These are phyloP conservation scores for Spondyliosoma cantharus DNA, from an alignment of 2,797 vertebrate genomes.

Conservation along the genomic window DNA sequence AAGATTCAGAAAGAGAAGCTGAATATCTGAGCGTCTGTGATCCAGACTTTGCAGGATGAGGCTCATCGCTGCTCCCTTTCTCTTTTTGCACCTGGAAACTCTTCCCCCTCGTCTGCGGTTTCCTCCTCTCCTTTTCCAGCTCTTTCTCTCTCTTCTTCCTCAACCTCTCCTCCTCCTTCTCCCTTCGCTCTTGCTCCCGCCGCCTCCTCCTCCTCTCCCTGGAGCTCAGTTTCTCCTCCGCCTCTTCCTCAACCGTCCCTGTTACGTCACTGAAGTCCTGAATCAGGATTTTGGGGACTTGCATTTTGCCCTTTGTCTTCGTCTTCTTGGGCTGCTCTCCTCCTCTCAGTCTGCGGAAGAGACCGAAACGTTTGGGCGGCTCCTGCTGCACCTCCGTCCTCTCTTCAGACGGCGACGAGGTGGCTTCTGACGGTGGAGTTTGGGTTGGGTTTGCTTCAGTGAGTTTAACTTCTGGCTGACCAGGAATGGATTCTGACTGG, in stretches of 20 bases:
- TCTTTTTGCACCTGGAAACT: constrained; percentile 82
- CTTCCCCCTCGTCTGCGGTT: constrained; percentile 86
- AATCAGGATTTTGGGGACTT: constrained; percentile 84
- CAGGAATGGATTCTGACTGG: constrained; percentile 14
- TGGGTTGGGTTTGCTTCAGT: constrained; percentile 6
- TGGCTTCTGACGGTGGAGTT: background rate
- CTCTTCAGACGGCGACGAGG: background rate
- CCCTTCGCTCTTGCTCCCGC: constrained; percentile 80
- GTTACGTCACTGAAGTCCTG: constrained; percentile 84
- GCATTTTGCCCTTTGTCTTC: constrained; percentile 68
- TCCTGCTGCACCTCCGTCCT: background rate
- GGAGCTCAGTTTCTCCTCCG: constrained; percentile 71
- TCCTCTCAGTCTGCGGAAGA: constrained; percentile 80
- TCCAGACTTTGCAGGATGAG: constrained; percentile 36
- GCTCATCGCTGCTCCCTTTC: constrained; percentile 14
- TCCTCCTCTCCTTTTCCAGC: constrained; percentile 85
- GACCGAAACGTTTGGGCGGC: constrained; percentile 72
- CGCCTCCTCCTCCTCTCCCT: constrained; percentile 79
- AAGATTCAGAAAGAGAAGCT: constrained; percentile 81
- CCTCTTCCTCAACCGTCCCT: constrained; percentile 44
- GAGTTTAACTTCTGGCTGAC: constrained; percentile 27
- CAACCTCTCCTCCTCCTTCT: constrained; percentile 73
- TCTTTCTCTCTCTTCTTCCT: constrained; percentile 78
- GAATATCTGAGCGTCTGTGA: constrained; percentile 73
- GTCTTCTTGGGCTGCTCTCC: constrained; percentile 67